Base-by-base conservation (phyloP, 2,113 vertebrate species). In the Colistium nudipinnis region DNA sequence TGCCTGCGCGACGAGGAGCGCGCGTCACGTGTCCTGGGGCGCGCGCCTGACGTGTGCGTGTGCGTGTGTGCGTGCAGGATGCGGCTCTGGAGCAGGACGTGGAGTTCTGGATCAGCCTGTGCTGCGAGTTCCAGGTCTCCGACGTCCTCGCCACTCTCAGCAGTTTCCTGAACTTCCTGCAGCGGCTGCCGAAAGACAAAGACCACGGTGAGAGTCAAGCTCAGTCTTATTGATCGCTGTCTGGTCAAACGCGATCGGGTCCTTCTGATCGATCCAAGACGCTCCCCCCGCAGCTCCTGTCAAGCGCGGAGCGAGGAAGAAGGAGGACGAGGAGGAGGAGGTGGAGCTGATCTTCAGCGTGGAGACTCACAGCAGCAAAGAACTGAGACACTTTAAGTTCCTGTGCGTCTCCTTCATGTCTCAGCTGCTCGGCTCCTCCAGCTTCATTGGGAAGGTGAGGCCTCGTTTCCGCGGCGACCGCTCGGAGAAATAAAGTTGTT, bases 311-410 rank as follows among this genome's bases (percentile, higher is more conserved):
- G 8, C 45, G 47, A 0, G 52, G 59, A 51, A 66, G 54, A 57
- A 68, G 2, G 90, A 74, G 35, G 86, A 72, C 0, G 90, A 79
- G 0, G 91, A 93, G 52, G 88, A 85, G 24, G 48, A 87, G 19
- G 86, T 90, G 72, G 91, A 93, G 0, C 89, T 94, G 59, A 87
- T 99, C 61, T 98, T 99, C 54, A 93, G 75, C 0, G 61, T 95
- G 38, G 95, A 96, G 1, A 63, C 89, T 36, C 95, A 98, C 82
- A 95, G 95, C 0, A 90, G 91, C 89, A 99, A 98, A 77, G 95
- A 98, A 38, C 93, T 99, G 19, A 88, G 96, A 11, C 97, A 99
- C 76, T 97, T 98, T 70, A 98, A 95, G 54, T 99, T 95, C 88
- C 80, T 99, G 49, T 94, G 93, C 0, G 92, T 98, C 55, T 98